Percentiles rank a stretch among this genome's conserved stretches.
Conservation (phyloP, 2,797 vertebrate genomes). For the Malurus leucopterus region DNA sequence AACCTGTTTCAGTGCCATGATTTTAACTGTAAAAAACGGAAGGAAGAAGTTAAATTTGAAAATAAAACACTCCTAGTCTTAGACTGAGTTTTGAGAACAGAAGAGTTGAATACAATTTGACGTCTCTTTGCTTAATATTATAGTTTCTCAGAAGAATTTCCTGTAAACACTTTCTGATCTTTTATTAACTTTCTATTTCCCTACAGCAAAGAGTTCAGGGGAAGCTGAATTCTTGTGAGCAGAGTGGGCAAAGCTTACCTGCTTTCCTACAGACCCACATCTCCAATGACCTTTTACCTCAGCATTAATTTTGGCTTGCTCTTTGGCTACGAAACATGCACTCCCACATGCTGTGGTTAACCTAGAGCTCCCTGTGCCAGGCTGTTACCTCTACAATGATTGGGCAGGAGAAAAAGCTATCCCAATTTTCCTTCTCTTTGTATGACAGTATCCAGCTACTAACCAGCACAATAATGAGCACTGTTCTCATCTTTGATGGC, state of each 20-base stretch:
- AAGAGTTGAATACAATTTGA: neutral
- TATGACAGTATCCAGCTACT: neutral
- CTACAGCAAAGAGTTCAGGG: neutral
- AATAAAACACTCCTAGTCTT: neutral
- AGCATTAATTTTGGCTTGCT: neutral
- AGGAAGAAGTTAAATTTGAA: neutral
- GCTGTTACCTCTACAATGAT: neutral
- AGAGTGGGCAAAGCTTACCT: neutral
- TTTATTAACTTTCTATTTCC: neutral
- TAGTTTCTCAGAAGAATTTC: neutral
- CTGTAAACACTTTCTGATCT: neutral
- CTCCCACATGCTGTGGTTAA: rapidly evolving
- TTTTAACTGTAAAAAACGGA: neutral
- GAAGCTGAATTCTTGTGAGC: neutral
- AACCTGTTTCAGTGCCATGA: slow-evolving; percentile 89
- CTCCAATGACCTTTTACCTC: neutral
- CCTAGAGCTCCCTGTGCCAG: neutral
- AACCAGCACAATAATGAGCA: neutral
- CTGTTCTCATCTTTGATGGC: neutral
- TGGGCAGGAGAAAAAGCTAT: neutral
- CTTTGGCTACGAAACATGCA: neutral
- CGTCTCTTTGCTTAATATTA: neutral
- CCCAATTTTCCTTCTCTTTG: neutral
- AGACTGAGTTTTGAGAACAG: neutral
- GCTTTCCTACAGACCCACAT: neutral